Base-by-base conservation (phyloP, 2,888 invertebrate genomes). In the Caenorhabditis uteleia region DNA sequence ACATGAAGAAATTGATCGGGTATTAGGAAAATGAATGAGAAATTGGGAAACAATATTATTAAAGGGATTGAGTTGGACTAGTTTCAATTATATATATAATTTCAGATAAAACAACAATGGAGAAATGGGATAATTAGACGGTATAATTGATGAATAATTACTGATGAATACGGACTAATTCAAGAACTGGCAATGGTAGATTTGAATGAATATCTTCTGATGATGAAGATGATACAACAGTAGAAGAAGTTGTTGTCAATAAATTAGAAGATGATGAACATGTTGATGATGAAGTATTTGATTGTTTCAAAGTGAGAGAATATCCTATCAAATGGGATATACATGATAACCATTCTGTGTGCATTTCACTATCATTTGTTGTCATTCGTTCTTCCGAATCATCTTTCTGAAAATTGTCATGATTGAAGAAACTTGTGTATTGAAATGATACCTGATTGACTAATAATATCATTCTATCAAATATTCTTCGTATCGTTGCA, bases 311-410 rank as follows among this genome's bases (percentile, higher is more conserved):
- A 18, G 51, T 62, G 12, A 57, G 26, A n/a, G 62, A 56, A 16
- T 51, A 48, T 31, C 50, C 62, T 34, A 62, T 53, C 18, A 62
- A 43, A 23, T 56, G 48, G 16, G 62, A 39, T 14, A 62, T 44
- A 23, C 62, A 57, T 1, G 62, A 47, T 18, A 62, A 48, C 62
- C 62, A 62, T 57, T 62, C 62, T 5, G 51, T 51, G 21, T 42
- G 45, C 6, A 47, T 10, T 36, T 45, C 44, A 20, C 3, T 43
- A 20, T 45, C 45, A 3, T 16, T 36, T 16, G 18, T 18, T 14
- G 20, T 36, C 18, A 36, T 40, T 14, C 38, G 54, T 26, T 51
- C 51, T 18, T 34, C 14, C 10, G 26, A 16, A 12, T n/a, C 3
- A 12, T 39, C 18, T 16, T 38, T 25, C 7, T 27, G 25, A n/a